A percentile compares a stretch with the other conserved stretches of the same genome.
Evolutionary conservation across 2,888 invertebrate genomes (phyloP).

Genomic region (Tiliacea citrago): DNA sequence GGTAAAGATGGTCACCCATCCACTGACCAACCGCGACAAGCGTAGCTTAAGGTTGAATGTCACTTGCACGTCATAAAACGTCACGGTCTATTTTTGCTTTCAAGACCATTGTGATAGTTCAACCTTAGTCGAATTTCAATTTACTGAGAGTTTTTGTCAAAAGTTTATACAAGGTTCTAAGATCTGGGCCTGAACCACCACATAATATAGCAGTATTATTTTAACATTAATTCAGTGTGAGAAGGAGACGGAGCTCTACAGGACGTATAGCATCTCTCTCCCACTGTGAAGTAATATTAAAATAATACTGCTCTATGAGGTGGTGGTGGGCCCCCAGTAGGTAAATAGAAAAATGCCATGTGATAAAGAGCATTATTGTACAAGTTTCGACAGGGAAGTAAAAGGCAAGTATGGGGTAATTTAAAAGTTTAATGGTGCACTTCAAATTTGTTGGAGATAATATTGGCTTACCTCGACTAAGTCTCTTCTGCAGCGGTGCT

Average conservation of each 20-base stretch:
- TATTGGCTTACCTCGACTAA: slow-evolving; percentile 93
- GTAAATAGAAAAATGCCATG: not conserved
- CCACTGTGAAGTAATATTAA: too few relatives aligned
- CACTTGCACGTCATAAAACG: not conserved
- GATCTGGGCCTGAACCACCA: not conserved
- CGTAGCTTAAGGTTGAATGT: not conserved
- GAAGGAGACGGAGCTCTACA: too few relatives aligned
- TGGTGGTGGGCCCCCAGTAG: too few relatives aligned
- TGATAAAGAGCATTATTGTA: not conserved
- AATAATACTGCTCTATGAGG: too few relatives aligned
- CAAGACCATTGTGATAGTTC: too few relatives aligned
- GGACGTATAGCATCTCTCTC: too few relatives aligned
- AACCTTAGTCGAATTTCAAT: not conserved
- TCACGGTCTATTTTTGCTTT: not conserved
- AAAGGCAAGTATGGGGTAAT: not conserved
- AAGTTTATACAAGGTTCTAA: not conserved
- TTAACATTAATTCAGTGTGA: too few relatives aligned
- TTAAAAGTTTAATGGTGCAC: not conserved
- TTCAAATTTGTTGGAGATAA: not conserved
- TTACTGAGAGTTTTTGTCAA: not conserved
- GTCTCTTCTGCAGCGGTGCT: slow-evolving; percentile 96
- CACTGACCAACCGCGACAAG: too few relatives aligned
- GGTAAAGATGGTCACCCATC: too few relatives aligned
- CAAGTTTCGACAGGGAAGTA: not conserved
- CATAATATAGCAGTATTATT: too few relatives aligned